phyloP scores from a whole-genome alignment of 2,888 invertebrate genomes.

The Pyrochroa serraticornis region DNA sequence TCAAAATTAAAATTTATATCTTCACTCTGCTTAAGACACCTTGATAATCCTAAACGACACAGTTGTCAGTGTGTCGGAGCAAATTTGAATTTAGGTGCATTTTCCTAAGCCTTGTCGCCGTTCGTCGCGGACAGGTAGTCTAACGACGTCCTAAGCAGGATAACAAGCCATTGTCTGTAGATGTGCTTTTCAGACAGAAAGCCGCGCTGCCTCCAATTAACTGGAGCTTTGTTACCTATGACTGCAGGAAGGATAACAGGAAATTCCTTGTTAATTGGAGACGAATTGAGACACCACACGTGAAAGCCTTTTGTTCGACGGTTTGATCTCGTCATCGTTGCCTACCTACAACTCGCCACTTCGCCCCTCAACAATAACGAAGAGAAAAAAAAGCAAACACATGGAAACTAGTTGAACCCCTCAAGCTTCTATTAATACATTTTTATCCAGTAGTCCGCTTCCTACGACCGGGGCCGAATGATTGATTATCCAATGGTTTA shows the following conservation, averaged over 20 bases:
- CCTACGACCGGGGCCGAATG: constrained; percentile 41
- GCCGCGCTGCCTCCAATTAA: constrained; percentile 26
- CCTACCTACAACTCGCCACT: neutral
- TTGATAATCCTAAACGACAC: too few species aligned
- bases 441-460: constrained; percentile 42
- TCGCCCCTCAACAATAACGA: neutral
- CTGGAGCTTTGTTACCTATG: constrained; percentile 27
- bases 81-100: neutral
- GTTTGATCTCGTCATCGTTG: neutral
- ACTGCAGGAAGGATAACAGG: constrained; percentile 25
- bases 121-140: constrained; percentile 20
- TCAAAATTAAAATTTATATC: too few species aligned
- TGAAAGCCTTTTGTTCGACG: constrained; percentile 7
- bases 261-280: constrained; percentile 29
- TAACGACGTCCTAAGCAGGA: constrained; percentile 23
- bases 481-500: constrained; percentile 51
- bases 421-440: constrained; percentile 39
- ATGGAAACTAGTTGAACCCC: too few species aligned
- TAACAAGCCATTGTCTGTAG: constrained; percentile 25
- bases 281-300: constrained; percentile 23
- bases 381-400: neutral
- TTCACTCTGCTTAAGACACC: too few species aligned
- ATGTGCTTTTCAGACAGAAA: constrained; percentile 23
- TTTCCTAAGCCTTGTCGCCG: neutral
- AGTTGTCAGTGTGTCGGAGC: too few species aligned